Conservation (phyloP, 2,888 invertebrate species). For the Galerucella nymphaeae region DNA sequence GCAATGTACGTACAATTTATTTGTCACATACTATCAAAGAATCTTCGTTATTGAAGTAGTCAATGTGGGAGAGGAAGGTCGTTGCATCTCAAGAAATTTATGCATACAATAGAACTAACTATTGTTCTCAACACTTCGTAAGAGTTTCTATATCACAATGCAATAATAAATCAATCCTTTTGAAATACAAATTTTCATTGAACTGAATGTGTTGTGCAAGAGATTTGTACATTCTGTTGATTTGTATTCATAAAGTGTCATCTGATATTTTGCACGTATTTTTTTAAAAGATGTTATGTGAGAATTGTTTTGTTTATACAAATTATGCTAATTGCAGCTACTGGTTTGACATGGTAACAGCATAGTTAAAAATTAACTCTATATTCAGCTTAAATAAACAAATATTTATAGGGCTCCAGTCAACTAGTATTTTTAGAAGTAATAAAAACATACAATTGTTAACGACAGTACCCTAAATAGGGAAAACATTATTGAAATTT, state of each 20-base stretch:
- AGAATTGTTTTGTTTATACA: not conserved
- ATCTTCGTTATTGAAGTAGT: not conserved
- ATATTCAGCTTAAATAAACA: too few relatives aligned
- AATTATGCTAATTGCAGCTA: too few relatives aligned
- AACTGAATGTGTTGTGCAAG: not conserved
- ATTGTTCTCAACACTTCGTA: slow-evolving; percentile 13
- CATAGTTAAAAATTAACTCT: too few relatives aligned
- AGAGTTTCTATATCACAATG: slow-evolving; percentile 2
- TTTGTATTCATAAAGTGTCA: not conserved
- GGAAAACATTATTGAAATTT: too few relatives aligned
- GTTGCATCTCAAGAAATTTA: not conserved
- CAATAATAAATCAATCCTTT: slow-evolving; percentile 6
- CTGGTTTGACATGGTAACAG: too few relatives aligned
- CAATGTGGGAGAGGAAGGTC: not conserved
- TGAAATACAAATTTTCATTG: not conserved
- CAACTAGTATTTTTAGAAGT: too few relatives aligned
- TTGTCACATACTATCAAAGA: not conserved
- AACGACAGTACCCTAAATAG: too few relatives aligned
- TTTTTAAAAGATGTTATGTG: not conserved
- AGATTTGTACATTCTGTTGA: not conserved
- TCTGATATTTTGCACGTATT: not conserved
- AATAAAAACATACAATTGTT: too few relatives aligned
- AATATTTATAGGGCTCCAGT: too few relatives aligned
- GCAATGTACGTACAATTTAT: not conserved
- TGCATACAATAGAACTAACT: not conserved